Conservation (phyloP, 2,888 invertebrate genomes). For the Platerodrilus igneus region DNA sequence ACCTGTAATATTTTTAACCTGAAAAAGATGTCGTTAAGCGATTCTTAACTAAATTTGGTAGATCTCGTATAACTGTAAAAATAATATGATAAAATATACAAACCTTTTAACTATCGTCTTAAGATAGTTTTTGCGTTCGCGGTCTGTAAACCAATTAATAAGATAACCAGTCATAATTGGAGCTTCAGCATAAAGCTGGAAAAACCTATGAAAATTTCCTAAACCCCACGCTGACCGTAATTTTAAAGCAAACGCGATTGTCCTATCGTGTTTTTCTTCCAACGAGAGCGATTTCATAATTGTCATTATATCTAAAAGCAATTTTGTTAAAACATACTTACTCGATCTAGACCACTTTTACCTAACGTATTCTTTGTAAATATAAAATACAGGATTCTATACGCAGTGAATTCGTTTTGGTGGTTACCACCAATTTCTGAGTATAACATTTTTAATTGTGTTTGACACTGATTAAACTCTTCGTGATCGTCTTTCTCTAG, state of each 20-base stretch:
- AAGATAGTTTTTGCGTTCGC: conserved; percentile 88
- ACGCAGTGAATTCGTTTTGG: conserved; percentile 90
- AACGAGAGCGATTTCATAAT: conserved; percentile 75
- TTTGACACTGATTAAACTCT: conserved; percentile 99
- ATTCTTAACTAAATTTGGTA: too few species aligned
- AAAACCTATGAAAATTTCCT: conserved; percentile 89
- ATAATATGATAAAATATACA: too few species aligned
- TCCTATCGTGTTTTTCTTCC: conserved; percentile 74
- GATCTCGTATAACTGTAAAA: too few species aligned
- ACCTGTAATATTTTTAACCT: too few species aligned
- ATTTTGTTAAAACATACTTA: background rate
- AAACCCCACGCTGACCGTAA: conserved; percentile 91
- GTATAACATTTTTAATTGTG: conserved; percentile 94
- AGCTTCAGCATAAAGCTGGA: conserved; percentile 81
- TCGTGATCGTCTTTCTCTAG: conserved; percentile 97
- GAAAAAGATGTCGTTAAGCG: too few species aligned
- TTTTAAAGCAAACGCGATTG: conserved; percentile 79
- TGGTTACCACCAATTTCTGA: conserved; percentile 71
- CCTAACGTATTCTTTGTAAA: conserved; percentile 97
- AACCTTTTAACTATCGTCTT: conserved; percentile 95
- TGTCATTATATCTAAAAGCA: conserved; percentile 81
- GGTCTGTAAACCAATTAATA: conserved; percentile 96
- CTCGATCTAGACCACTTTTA: conserved; percentile 45
- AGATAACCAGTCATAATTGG: conserved; percentile 95
- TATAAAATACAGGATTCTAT: conserved; percentile 94